These are phyloP conservation scores for Equus quagga DNA, from an alignment of 2,113 vertebrate species.

Conservation along the genomic window DNA sequence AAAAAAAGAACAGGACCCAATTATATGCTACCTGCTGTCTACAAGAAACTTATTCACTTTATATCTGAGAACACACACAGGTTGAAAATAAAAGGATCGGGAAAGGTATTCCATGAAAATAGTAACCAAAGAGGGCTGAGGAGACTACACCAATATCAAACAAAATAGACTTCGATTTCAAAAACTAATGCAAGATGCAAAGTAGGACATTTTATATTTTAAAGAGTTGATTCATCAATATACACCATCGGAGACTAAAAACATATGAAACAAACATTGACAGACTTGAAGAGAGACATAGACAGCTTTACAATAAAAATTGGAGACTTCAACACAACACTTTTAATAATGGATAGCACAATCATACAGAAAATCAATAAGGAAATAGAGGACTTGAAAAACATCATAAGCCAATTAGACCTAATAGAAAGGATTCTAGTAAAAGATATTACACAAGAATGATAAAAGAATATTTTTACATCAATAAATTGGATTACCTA, in stretches of 20 bases:
- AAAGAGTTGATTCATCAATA: background rate
- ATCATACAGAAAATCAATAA: background rate
- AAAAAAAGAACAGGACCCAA: no score
- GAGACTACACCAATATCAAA: background rate
- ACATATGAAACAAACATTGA: background rate
- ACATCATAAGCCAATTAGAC: background rate
- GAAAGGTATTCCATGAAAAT: background rate
- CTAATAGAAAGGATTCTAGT: background rate
- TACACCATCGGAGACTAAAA: background rate
- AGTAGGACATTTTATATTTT: background rate
- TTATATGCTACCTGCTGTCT: no score
- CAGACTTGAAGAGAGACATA: background rate
- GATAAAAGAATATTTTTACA: background rate
- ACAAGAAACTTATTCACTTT: background rate
- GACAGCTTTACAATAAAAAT: background rate
- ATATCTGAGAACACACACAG: background rate
- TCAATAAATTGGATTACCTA: background rate
- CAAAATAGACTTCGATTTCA: background rate
- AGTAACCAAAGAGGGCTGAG: background rate
- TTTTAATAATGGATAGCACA: background rate
- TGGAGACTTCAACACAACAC: background rate
- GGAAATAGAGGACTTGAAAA: background rate
- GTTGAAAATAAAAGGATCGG: background rate
- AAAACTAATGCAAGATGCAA: background rate
- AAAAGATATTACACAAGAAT: background rate